These are phyloP conservation scores for Actenoides lindsayi DNA, from an alignment of 2,113 vertebrate species.

Conservation along the genomic window DNA sequence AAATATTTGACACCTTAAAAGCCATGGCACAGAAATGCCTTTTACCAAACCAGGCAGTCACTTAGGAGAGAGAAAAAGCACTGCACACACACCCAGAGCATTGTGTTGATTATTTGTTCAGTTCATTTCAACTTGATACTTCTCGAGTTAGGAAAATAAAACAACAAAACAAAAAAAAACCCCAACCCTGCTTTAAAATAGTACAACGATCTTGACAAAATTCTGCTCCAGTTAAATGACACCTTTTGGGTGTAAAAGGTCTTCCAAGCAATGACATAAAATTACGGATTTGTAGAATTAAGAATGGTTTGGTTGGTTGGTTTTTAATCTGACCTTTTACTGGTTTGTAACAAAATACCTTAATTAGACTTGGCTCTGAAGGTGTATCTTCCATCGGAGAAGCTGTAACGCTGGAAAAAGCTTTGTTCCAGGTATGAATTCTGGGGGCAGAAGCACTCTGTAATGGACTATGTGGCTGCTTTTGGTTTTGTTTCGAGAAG, in stretches of 20 bases:
- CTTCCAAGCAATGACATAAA: not conserved
- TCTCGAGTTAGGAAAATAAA: not conserved
- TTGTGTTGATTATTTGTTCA: not conserved
- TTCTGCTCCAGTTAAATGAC: not conserved
- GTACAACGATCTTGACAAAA: not conserved
- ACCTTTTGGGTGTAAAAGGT: not conserved
- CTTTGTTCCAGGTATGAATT: not conserved
- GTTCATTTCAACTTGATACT: not conserved
- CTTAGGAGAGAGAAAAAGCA: not conserved
- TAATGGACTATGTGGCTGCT: not conserved
- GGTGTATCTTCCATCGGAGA: not conserved
- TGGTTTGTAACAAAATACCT: not conserved
- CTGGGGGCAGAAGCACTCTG: not conserved
- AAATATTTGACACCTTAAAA: conserved; percentile 2
- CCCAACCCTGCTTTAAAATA: not conserved
- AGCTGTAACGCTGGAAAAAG: not conserved
- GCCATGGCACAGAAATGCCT: not conserved
- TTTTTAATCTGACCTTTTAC: not conserved
- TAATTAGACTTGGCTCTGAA: not conserved
- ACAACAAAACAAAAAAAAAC: not conserved
- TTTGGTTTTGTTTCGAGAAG: not conserved
- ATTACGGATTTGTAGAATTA: not conserved
- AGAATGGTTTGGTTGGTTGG: not conserved
- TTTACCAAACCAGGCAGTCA: not conserved
- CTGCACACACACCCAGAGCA: not conserved